A percentile compares a stretch with the other conserved stretches of the same genome.
Conservation (phyloP, 2,888 invertebrate species). For the Opisthograptis luteolata region DNA sequence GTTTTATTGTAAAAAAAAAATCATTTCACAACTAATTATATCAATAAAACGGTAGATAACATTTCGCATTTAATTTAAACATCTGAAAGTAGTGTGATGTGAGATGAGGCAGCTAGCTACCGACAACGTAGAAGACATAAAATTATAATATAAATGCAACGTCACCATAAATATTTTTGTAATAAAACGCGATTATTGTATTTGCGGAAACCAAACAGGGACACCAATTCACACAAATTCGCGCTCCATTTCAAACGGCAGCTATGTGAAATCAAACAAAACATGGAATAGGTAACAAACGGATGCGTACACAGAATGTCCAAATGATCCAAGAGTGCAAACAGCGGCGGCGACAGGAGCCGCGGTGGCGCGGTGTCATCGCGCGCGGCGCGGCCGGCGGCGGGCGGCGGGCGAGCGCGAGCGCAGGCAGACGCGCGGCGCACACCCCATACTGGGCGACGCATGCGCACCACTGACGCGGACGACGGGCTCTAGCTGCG, state of each 20-base stretch:
- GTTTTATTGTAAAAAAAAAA: too few relatives aligned
- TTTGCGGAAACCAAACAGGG: conserved; percentile 17
- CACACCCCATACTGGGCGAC: conserved; percentile 78
- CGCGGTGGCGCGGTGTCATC: conserved; percentile 50
- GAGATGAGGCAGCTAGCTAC: too few relatives aligned
- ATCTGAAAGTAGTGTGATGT: too few relatives aligned
- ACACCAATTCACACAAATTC: conserved; percentile 18
- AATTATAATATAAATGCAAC: conserved; percentile 2
- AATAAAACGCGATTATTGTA: conserved; percentile 19
- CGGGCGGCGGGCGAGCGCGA: conserved; percentile 41
- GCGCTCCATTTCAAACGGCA: conserved; percentile 15
- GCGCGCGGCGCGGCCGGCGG: conserved; percentile 37
- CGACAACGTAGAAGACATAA: too few relatives aligned
- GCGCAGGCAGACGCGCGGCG: conserved; percentile 47
- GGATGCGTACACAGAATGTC: conserved; percentile 72
- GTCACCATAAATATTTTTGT: conserved; percentile 11
- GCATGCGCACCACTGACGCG: conserved; percentile 60
- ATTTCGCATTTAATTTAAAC: too few relatives aligned
- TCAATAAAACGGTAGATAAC: too few relatives aligned
- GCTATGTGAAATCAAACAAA: conserved; percentile 3
- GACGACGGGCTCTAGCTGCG: conserved; percentile 22
- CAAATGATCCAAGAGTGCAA: conserved; percentile 57
- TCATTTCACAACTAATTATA: too few relatives aligned
- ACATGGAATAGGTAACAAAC: conserved; percentile 16
- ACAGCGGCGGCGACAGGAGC: conserved; percentile 43